Conservation (phyloP, 2,888 invertebrate genomes). For the Apotomis turbidana region DNA sequence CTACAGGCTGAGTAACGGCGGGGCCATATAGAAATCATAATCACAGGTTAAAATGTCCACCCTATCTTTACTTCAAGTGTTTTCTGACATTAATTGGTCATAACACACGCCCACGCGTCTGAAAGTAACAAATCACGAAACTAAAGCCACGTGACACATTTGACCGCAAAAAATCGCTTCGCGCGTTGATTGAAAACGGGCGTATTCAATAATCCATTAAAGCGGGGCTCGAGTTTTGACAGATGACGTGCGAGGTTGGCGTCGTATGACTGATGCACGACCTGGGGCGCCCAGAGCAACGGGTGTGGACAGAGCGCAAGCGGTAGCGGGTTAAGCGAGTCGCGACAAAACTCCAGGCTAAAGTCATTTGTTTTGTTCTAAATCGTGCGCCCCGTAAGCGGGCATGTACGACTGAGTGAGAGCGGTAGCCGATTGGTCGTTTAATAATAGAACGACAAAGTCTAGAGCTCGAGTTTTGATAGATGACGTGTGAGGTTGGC, state of each 20-base stretch:
- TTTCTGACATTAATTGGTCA: constrained; percentile 41
- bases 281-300: constrained; percentile 27
- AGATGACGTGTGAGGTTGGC: constrained; percentile 61
- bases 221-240: constrained; percentile 67
- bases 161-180: constrained; percentile 60
- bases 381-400: too few relatives aligned
- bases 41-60: constrained; percentile 14
- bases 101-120: constrained; percentile 45
- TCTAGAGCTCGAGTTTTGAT: constrained; percentile 64
- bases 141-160: constrained; percentile 56
- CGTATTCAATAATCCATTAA: constrained; percentile 74
- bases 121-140: constrained; percentile 51
- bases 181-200: constrained; percentile 65
- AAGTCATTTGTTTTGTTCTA: too few relatives aligned
- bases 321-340: neutral
- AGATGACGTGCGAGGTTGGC: constrained; percentile 62
- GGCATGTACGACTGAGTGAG: too few relatives aligned
- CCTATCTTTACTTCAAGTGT: constrained; percentile 35
- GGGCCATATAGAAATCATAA: constrained; percentile 9
- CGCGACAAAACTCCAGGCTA: neutral
- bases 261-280: constrained; percentile 59
- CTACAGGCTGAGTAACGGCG: neutral
- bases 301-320: neutral
- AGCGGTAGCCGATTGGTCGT: too few relatives aligned
- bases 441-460: too few relatives aligned